Conservation (phyloP, 1,140 invertebrate species). For the Plodia interpunctella region DNA sequence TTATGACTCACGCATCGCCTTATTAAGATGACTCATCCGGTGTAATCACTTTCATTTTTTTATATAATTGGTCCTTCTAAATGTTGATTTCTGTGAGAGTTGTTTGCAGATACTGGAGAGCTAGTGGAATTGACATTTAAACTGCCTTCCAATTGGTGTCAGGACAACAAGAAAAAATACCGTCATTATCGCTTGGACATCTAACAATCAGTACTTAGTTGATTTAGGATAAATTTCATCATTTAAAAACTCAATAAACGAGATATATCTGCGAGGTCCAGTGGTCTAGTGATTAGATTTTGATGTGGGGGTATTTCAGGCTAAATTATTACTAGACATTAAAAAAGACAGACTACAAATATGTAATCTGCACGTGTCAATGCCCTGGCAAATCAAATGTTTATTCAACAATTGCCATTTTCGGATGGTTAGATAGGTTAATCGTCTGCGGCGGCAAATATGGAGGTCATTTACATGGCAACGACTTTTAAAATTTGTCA, state of each 20-base stretch:
- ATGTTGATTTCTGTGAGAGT: too few relatives aligned
- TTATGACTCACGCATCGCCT: conserved; percentile 21
- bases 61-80: neutral
- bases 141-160: too few relatives aligned
- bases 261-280: too few relatives aligned
- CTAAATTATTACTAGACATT: neutral
- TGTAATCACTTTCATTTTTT: conserved; percentile 31
- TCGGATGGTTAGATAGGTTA: neutral
- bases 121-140: too few relatives aligned
- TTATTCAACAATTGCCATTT: neutral
- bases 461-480: neutral
- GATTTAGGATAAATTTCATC: too few relatives aligned
- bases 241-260: too few relatives aligned
- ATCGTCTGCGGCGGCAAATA: neutral
- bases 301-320: too few relatives aligned
- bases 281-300: too few relatives aligned
- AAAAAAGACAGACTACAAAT: neutral
- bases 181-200: too few relatives aligned
- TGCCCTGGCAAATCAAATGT: neutral
- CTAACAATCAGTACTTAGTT: too few relatives aligned
- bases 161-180: too few relatives aligned
- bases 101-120: too few relatives aligned
- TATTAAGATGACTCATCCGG: conserved; percentile 13
- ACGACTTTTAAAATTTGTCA: neutral
- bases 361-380: neutral